Percentiles rank a stretch among this genome's conserved stretches.
phyloP scores from a whole-genome alignment of 2,113 vertebrate genomes.

The Callionymus lyra region DNA sequence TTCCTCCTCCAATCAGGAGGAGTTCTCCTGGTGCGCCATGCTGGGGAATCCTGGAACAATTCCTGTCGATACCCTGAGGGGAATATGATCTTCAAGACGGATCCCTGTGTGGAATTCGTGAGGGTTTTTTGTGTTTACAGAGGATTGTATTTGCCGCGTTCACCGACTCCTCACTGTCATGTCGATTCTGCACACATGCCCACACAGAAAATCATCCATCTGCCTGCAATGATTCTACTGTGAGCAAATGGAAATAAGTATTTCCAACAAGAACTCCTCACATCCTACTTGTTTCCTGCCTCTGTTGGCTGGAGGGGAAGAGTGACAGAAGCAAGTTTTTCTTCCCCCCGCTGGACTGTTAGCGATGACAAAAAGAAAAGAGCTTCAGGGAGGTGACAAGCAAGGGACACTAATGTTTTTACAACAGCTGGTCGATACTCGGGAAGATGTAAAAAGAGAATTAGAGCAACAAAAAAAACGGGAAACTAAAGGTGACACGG shows the following conservation, averaged over 20 bases:
- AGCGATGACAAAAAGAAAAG: constrained; percentile 11
- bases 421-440: constrained; percentile 27
- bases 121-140: constrained; percentile 31
- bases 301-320: constrained; percentile 5
- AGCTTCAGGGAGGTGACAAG: constrained; percentile 8
- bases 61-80: constrained; percentile 31
- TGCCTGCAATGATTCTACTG: constrained; percentile 21
- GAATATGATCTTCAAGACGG: constrained; percentile 24
- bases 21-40: constrained; percentile 31
- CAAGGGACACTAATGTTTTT: constrained; percentile 21
- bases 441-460: constrained; percentile 22
- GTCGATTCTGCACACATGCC: constrained; percentile 33
- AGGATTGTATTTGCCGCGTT: constrained; percentile 34
- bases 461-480: not conserved
- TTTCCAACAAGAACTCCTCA: constrained; percentile 11
- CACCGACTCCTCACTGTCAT: constrained; percentile 38
- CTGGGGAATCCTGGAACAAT: constrained; percentile 54
- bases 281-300: constrained; percentile 7
- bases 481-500: constrained; percentile 17
- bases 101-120: constrained; percentile 14
- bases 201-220: constrained; percentile 34
- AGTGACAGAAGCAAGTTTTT: not conserved
- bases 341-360: not conserved
- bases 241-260: no score
- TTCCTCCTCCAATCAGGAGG: constrained; percentile 36